phyloP scores from a whole-genome alignment of 2,113 vertebrate species.

The Xyliphius kryptos region DNA sequence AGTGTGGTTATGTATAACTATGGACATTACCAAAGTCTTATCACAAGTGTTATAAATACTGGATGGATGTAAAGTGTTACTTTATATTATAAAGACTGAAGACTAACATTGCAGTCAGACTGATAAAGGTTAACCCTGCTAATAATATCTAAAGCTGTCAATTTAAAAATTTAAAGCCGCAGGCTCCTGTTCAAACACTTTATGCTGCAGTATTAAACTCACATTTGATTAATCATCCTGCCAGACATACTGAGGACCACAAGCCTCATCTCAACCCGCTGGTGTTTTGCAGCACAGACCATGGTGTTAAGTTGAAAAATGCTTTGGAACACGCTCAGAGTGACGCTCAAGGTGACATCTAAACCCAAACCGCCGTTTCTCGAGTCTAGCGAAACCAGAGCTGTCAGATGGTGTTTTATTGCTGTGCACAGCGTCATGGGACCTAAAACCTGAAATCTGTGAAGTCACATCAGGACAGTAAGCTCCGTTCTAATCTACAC shows the following conservation, averaged over 20 bases:
- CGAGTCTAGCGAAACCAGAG: conserved; percentile 4
- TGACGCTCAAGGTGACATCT: conserved; percentile 16
- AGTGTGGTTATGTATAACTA: no score
- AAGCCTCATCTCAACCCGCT: neutral
- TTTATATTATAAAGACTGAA: no score
- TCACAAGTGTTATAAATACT: no score
- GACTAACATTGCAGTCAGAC: conserved; percentile 34
- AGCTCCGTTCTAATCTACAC: neutral
- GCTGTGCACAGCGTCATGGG: conserved; percentile 49
- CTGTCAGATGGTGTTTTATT: conserved; percentile 42
- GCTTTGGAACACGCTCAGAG: neutral
- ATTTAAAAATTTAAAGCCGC: conserved; percentile 23
- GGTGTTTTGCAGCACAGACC: no score
- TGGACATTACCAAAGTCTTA: no score
- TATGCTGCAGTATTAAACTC: neutral
- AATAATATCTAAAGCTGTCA: conserved; percentile 21
- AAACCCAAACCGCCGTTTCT: neutral
- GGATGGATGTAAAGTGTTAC: no score
- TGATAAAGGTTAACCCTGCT: conserved; percentile 29
- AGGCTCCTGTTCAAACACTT: neutral
- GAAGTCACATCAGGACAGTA: neutral
- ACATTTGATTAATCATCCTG: neutral
- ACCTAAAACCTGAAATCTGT: conserved; percentile 26
- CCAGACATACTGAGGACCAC: neutral
- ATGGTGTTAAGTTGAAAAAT: neutral